phyloP scores from a whole-genome alignment of 2,113 vertebrate genomes.

The Ascaphus truei region DNA sequence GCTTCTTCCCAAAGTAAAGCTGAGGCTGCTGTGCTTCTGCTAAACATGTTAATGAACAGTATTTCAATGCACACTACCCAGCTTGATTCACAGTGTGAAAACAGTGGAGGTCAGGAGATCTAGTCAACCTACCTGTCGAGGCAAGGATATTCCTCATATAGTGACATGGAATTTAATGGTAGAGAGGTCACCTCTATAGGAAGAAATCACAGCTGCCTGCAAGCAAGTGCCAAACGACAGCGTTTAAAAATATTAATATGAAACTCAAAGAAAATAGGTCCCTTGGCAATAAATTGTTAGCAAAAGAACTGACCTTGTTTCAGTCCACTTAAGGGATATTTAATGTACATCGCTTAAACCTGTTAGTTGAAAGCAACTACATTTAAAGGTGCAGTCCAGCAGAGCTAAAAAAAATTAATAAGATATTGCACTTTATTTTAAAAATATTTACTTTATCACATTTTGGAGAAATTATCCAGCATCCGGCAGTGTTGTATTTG shows the following conservation, averaged over 20 bases:
- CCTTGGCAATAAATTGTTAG: constrained; percentile 51
- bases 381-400: not conserved
- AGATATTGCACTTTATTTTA: no score
- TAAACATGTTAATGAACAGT: constrained; percentile 21
- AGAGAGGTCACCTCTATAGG: constrained; percentile 65
- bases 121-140: constrained; percentile 63
- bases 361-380: constrained; percentile 9
- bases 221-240: constrained; percentile 54
- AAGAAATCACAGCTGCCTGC: constrained; percentile 49
- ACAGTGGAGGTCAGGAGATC: constrained; percentile 64
- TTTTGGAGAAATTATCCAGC: no score
- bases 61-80: constrained; percentile 54
- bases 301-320: constrained; percentile 38
- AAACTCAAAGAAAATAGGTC: constrained; percentile 35
- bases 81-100: constrained; percentile 55
- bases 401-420: no score
- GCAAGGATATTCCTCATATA: constrained; percentile 54
- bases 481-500: no score
- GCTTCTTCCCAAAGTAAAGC: not conserved
- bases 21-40: not conserved
- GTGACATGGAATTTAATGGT: constrained; percentile 52
- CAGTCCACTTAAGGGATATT: constrained; percentile 18
- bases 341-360: constrained; percentile 14
- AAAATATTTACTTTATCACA: no score
- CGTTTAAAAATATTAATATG: constrained; percentile 46